Evolutionary conservation across 1,140 invertebrate genomes (phyloP).

Genomic region (Pentalonia nigronervosa): DNA sequence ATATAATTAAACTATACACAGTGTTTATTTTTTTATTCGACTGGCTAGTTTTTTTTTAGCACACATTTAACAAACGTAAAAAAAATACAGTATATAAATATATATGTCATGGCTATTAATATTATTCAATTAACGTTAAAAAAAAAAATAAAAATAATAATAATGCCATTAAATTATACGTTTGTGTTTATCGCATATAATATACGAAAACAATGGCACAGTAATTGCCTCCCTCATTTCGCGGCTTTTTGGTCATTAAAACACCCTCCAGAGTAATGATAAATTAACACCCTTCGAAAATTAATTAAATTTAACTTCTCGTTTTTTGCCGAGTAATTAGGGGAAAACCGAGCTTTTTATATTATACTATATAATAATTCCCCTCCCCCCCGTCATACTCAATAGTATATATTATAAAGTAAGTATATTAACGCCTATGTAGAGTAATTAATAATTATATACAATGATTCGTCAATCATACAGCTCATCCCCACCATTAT

Average conservation of each 20-base stretch:
- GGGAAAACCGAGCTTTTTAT: background rate
- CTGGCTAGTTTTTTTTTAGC: background rate
- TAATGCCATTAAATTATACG: constrained; percentile 6
- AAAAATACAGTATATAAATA: too few relatives aligned
- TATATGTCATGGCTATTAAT: background rate
- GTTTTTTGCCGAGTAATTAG: background rate
- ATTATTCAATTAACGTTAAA: background rate
- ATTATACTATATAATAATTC: background rate
- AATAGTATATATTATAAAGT: background rate
- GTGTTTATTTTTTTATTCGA: background rate
- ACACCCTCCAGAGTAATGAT: background rate
- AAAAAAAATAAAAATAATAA: background rate
- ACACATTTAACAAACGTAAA: background rate
- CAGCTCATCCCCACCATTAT: background rate
- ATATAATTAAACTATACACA: background rate
- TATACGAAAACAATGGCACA: constrained; percentile 20
- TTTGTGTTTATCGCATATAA: background rate
- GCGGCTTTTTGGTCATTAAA: background rate
- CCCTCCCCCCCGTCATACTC: background rate
- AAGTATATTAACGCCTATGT: background rate
- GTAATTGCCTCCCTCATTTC: background rate
- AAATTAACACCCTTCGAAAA: background rate
- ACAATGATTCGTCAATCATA: background rate
- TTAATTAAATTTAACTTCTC: background rate
- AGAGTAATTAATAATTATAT: background rate